Percentiles rank a stretch among this genome's conserved stretches.
phyloP scores from a whole-genome alignment of 92 coral and sea anemone species.

The Porites rus region DNA sequence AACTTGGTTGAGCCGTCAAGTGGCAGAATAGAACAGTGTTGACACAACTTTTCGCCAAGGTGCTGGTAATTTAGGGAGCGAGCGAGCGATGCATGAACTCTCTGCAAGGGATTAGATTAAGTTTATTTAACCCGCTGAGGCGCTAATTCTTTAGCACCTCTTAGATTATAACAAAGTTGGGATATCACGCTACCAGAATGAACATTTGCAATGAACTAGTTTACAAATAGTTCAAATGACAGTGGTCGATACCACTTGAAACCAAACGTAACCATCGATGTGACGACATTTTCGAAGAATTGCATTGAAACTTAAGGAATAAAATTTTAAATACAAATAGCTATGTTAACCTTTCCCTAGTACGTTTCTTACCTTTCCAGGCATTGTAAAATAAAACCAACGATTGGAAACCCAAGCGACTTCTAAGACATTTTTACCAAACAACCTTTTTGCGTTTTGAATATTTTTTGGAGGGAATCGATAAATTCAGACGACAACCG shows the following conservation, averaged over 20 bases:
- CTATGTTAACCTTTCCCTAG: neutral
- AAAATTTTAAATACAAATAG: neutral
- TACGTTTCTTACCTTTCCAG: conserved; percentile 76
- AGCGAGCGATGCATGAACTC: neutral
- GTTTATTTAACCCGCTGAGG: conserved; percentile 22
- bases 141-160: conserved; percentile 1
- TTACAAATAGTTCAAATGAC: neutral
- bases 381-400: conserved; percentile 59
- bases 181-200: neutral
- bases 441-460: conserved; percentile 1
- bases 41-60: conserved; percentile 37
- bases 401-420: neutral
- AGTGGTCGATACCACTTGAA: neutral
- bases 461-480: conserved; percentile 35
- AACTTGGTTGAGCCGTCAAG: neutral
- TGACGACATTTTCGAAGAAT: conserved; percentile 61
- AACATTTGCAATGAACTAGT: neutral
- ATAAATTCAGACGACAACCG: conserved; percentile 10
- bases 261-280: neutral
- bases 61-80: neutral
- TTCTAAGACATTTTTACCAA: neutral
- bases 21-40: neutral
- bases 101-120: neutral
- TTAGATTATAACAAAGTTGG: neutral
- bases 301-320: neutral